Evolutionary conservation across 2,888 invertebrate species (phyloP), one percentile per base, ranked within the genome.

Genomic region (Polydrusus pterygomalis): DNA sequence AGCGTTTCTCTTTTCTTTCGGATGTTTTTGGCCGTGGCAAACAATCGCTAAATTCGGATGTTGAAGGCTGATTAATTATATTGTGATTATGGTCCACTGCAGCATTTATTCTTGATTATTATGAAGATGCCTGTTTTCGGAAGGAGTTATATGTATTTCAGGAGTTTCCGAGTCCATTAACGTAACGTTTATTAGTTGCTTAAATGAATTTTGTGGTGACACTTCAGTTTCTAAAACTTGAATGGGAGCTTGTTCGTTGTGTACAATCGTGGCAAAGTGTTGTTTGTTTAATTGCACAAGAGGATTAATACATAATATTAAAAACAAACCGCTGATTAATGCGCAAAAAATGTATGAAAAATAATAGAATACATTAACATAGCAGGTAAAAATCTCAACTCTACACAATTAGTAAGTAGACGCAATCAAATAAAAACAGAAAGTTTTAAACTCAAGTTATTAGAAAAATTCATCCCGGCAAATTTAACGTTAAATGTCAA

Each of bases 251-350:
- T 40, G 40, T 40, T 40, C 70, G 17, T 69, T 51, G 73, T 78
- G 62, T 7, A 82, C 77, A 10, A 83, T 72, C 1, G 82, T 79
- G 13, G 82, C 81, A 75, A 83, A 81, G 58, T 80, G 79, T 69
- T 78, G 77, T 72, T 81, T 72, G 17, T 20, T 56, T 45, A 63
- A 54, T 25, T 72, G 63, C 18, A 30, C 54, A 43, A 78, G 75
- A 1, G 80, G 80, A 72, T 82, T 78, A n/a, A n/a, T n/a, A n/a
- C n/a, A n/a, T n/a, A n/a, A n/a, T n/a, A n/a, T n/a, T n/a, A n/a
- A n/a, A n/a, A n/a, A n/a, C n/a, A n/a, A n/a, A n/a, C n/a, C n/a
- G n/a, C n/a, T n/a, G n/a, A n/a, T n/a, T n/a, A n/a, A n/a, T n/a
- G n/a, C n/a, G n/a, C n/a, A n/a, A n/a, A n/a, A n/a, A n/a, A n/a